Evolutionary conservation across 2,113 vertebrate genomes (phyloP).

Genomic region (Junco hyemalis): DNA sequence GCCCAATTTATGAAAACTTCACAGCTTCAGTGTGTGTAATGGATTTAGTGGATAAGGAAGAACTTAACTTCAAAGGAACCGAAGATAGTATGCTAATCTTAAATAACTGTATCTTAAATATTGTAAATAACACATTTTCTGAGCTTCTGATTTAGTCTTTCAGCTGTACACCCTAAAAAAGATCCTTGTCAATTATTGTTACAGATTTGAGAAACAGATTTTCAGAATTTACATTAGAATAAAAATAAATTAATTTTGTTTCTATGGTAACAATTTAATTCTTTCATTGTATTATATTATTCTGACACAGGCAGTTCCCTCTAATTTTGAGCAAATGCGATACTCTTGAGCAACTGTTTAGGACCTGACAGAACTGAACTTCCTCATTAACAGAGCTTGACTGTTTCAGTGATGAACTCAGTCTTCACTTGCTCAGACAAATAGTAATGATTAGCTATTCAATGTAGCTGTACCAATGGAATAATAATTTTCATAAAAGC

Average conservation of each 20-base stretch:
- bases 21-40: not conserved
- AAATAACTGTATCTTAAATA: not conserved
- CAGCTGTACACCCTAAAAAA: not conserved
- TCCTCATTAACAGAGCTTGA: not conserved
- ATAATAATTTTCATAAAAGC: not conserved
- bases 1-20: not conserved
- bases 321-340: not conserved
- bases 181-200: not conserved
- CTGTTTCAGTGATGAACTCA: not conserved
- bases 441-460: not conserved
- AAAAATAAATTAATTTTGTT: not conserved
- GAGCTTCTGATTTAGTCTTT: not conserved
- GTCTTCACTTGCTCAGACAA: not conserved
- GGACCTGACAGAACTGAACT: not conserved
- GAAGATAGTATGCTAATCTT: not conserved
- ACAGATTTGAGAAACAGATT: not conserved
- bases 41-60: not conserved
- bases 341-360: not conserved
- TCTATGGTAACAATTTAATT: not conserved
- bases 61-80: not conserved
- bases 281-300: not conserved
- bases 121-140: not conserved
- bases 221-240: not conserved
- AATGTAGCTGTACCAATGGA: not conserved
- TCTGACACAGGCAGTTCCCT: not conserved